These are phyloP conservation scores for Sitophilus oryzae DNA, from an alignment of 1,140 invertebrate species.

Conservation along the genomic window DNA sequence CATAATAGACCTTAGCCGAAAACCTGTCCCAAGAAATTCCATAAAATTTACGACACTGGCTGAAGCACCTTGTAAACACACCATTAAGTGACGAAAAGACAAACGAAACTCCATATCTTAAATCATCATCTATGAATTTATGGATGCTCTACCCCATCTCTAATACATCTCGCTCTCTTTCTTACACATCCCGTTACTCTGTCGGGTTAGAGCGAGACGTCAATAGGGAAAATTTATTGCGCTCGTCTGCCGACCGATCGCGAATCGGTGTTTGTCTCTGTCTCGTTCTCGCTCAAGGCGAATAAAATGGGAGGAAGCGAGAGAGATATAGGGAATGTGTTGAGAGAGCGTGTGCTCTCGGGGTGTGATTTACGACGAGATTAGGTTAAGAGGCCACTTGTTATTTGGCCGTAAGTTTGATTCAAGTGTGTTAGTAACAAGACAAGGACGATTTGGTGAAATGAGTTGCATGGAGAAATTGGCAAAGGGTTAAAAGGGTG, in stretches of 20 bases:
- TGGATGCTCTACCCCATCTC: too few relatives aligned
- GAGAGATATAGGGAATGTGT: background rate
- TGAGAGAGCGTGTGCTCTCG: conserved; percentile 26
- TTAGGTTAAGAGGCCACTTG: conserved; percentile 44
- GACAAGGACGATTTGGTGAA: too few relatives aligned
- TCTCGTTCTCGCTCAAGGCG: too few relatives aligned
- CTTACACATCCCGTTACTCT: too few relatives aligned
- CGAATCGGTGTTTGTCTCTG: background rate
- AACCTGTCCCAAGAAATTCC: background rate
- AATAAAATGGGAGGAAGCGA: conserved; percentile 10
- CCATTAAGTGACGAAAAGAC: conserved; percentile 37
- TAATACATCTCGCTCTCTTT: too few relatives aligned
- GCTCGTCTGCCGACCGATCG: background rate
- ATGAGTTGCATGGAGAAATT: too few relatives aligned
- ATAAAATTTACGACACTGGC: background rate
- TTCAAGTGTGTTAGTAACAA: too few relatives aligned
- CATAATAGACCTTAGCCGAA: too few relatives aligned
- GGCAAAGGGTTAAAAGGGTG: too few relatives aligned
- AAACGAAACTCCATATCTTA: conserved; percentile 35
- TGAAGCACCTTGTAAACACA: conserved; percentile 37
- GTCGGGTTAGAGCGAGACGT: too few relatives aligned
- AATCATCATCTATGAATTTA: conserved; percentile 42
- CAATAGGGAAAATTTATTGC: too few relatives aligned
- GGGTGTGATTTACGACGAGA: conserved; percentile 41
- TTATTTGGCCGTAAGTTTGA: conserved; percentile 44